These are phyloP conservation scores for Apus apus DNA, from an alignment of 2,113 vertebrate genomes.

Conservation along the genomic window DNA sequence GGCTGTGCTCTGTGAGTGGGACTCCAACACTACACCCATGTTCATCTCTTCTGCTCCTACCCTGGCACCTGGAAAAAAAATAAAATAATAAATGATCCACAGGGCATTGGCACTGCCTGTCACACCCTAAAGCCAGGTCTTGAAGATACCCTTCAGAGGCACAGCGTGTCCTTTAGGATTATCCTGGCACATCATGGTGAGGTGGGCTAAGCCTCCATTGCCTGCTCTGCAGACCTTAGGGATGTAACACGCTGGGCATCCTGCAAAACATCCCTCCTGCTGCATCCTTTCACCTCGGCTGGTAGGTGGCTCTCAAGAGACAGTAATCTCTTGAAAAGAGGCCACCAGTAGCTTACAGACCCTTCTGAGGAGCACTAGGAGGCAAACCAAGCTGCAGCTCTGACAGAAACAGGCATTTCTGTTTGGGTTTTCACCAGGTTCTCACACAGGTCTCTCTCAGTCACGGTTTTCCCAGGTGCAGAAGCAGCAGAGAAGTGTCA, in stretches of 20 bases:
- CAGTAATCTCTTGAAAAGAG: not conserved
- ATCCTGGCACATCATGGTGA: not conserved
- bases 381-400: not conserved
- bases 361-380: not conserved
- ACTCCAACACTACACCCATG: fast-evolving
- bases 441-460: not conserved
- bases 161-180: not conserved
- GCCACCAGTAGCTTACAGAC: not conserved
- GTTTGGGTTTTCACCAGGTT: not conserved
- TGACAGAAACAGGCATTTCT: not conserved
- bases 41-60: not conserved
- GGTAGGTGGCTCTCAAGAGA: not conserved
- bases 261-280: not conserved
- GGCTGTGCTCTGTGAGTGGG: not conserved
- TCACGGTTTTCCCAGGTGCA: not conserved
- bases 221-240: not conserved
- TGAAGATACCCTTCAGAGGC: not conserved
- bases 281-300: not conserved
- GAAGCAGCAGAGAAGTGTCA: not conserved
- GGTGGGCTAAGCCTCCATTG: not conserved
- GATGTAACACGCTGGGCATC: not conserved
- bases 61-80: not conserved
- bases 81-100: no score
- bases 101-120: not conserved
- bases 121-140: not conserved